Evolutionary conservation across 2,888 invertebrate genomes (phyloP).

Genomic region (Sarcophaga caerulescens): DNA sequence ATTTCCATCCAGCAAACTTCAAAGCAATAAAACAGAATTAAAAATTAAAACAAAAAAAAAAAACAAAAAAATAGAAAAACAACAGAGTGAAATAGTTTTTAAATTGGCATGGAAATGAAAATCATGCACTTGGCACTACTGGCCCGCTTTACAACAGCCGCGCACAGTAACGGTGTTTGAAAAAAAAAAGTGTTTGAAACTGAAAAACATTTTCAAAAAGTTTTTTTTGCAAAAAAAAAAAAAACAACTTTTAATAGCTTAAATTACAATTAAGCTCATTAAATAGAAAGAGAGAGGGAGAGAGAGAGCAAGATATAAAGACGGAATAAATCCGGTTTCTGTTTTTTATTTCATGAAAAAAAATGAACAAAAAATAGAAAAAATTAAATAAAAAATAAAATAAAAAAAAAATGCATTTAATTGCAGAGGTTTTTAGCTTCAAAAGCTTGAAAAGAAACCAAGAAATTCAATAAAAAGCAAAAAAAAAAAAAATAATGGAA

Average conservation of each 20-base stretch:
- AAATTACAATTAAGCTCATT: neutral
- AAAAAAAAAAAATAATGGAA: neutral
- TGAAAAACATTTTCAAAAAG: neutral
- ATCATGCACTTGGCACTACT: slow-evolving; percentile 70
- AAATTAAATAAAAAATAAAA: neutral
- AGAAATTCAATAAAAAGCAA: neutral
- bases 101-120: neutral
- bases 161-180: neutral
- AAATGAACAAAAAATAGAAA: too few species aligned
- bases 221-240: neutral
- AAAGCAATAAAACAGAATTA: too few species aligned
- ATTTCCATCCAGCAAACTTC: too few species aligned
- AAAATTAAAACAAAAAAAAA: too few species aligned
- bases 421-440: neutral
- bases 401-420: neutral
- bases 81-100: too few species aligned
- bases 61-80: too few species aligned
- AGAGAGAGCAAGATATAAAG: neutral
- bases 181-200: neutral
- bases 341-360: neutral
- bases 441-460: neutral
- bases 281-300: neutral
- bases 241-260: neutral
- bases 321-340: neutral
- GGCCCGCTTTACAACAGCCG: slow-evolving; percentile 56